A percentile compares a stretch with the other conserved stretches of the same genome.
Evolutionary conservation across 1,140 invertebrate genomes (phyloP).

Genomic region (Papilio helenus): DNA sequence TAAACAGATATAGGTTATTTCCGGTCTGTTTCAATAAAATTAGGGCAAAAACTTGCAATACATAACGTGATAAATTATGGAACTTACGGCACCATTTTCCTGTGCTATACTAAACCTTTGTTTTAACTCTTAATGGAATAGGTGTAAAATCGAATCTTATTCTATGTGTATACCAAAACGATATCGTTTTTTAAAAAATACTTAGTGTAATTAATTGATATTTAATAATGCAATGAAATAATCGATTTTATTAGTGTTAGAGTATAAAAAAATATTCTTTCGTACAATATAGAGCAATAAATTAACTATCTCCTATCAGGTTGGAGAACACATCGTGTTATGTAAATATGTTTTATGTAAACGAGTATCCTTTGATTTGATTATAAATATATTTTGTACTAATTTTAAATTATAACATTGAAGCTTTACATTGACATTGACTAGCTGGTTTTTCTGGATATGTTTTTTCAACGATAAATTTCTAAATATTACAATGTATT

Average conservation of each 20-base stretch:
- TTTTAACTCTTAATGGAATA: not conserved
- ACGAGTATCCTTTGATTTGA: not conserved
- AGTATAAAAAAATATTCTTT: not conserved
- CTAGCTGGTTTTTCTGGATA: not conserved
- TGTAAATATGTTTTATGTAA: slow-evolving; percentile 8
- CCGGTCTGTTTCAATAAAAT: too few relatives aligned
- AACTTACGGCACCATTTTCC: too few relatives aligned
- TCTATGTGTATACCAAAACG: not conserved
- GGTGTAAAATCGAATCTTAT: not conserved
- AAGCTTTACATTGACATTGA: not conserved
- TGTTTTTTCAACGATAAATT: not conserved
- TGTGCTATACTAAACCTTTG: too few relatives aligned
- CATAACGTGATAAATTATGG: too few relatives aligned
- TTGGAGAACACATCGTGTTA: not conserved
- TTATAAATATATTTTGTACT: not conserved
- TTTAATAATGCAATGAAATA: not conserved
- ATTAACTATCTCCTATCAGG: slow-evolving; percentile 1
- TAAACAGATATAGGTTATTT: not conserved
- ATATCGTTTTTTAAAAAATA: too few relatives aligned
- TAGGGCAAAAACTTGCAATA: too few relatives aligned
- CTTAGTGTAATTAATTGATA: too few relatives aligned
- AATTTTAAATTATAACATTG: not conserved
- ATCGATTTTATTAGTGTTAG: not conserved
- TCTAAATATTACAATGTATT: too few relatives aligned
- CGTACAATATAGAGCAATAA: slow-evolving; percentile 15